Conservation (phyloP, 2,113 vertebrate species). For the Petrocephalus microphthalmus region DNA sequence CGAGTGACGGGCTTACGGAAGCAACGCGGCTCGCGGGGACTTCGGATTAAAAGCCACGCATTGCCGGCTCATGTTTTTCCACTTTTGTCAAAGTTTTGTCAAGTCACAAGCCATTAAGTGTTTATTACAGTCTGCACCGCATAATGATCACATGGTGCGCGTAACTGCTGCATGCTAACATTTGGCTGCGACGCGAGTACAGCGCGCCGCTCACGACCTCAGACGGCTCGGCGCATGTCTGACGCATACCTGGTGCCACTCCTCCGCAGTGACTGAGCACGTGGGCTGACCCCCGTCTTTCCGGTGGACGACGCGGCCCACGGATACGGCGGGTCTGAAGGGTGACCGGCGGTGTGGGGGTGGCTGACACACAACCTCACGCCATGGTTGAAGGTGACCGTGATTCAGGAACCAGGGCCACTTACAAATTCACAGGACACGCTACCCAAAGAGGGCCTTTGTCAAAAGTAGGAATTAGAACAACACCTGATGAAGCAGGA, state of each 20-base stretch:
- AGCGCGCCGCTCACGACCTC: slow-evolving; percentile 22
- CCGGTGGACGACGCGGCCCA: slow-evolving; percentile 51
- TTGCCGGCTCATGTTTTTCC: background rate
- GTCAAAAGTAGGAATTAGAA: background rate
- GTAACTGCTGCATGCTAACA: background rate
- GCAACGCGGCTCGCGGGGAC: background rate
- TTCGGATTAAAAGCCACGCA: slow-evolving; percentile 9
- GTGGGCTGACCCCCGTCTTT: slow-evolving; percentile 28
- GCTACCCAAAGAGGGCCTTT: too few relatives aligned
- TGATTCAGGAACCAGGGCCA: too few relatives aligned
- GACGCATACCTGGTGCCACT: slow-evolving; percentile 23
- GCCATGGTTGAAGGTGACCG: too few relatives aligned
- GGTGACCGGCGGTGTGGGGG: too few relatives aligned
- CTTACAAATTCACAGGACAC: background rate
- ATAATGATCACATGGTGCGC: background rate
- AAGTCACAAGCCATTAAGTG: background rate
- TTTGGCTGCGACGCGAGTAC: background rate
- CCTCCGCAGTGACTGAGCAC: slow-evolving; percentile 31
- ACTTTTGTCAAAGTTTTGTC: slow-evolving; percentile 5
- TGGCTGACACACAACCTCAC: too few relatives aligned
- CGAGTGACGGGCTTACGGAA: background rate
- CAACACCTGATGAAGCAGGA: background rate
- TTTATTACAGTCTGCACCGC: too few relatives aligned
- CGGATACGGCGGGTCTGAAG: slow-evolving; percentile 30
- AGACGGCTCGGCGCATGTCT: slow-evolving; percentile 34